Evolutionary conservation across 2,797 vertebrate species (phyloP).

Genomic region (Triplophysa yarkandensis): DNA sequence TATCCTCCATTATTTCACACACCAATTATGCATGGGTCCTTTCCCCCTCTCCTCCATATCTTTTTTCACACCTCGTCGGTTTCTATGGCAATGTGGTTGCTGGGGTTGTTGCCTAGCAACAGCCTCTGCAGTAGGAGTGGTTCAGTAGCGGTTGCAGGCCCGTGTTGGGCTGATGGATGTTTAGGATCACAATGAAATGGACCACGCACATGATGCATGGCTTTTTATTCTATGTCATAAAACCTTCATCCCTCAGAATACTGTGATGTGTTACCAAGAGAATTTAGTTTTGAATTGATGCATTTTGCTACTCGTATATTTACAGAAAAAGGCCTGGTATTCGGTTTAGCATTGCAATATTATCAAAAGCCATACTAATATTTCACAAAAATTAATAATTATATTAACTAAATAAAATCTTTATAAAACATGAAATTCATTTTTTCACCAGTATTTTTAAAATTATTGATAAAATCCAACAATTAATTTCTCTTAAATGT

Average conservation of each 20-base stretch:
- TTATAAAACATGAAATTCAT: no score
- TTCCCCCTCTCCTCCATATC: slow-evolving; percentile 59
- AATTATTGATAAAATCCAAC: no score
- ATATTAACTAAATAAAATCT: no score
- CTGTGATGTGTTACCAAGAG: neutral
- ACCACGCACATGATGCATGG: neutral
- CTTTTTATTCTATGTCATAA: slow-evolving; percentile 14
- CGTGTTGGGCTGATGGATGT: slow-evolving; percentile 58
- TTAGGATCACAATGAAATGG: slow-evolving; percentile 44
- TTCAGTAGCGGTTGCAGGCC: slow-evolving; percentile 77
- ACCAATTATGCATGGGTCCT: slow-evolving; percentile 68
- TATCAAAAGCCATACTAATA: no score
- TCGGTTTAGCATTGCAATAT: neutral
- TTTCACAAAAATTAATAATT: no score
- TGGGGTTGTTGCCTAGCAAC: slow-evolving; percentile 92
- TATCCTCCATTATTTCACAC: slow-evolving; percentile 34
- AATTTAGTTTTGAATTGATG: neutral
- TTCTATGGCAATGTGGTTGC: slow-evolving; percentile 86
- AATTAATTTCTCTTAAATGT: no score
- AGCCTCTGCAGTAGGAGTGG: slow-evolving; percentile 79
- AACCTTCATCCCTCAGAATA: neutral
- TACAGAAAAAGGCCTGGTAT: neutral
- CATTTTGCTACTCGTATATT: neutral
- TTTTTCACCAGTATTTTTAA: no score
- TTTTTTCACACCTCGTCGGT: slow-evolving; percentile 56